Conservation (phyloP, 2,113 vertebrate genomes). For the Pimephales promelas region DNA sequence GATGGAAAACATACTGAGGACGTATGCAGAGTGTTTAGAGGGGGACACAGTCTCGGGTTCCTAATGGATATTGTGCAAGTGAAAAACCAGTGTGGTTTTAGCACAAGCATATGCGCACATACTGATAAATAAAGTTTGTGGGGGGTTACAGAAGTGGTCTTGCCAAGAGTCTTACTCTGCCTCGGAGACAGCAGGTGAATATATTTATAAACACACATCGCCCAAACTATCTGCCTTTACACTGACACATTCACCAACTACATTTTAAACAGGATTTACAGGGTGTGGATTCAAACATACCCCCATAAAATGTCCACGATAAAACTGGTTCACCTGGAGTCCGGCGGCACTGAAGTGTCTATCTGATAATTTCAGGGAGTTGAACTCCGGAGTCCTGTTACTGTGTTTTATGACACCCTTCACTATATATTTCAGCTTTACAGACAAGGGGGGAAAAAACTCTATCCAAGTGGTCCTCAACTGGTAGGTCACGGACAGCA, state of each 20-base stretch:
- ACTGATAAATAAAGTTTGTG: constrained; percentile 26
- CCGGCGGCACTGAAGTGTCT: neutral
- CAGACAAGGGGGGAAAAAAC: neutral
- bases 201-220: constrained; percentile 53
- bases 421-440: constrained; percentile 6
- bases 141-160: constrained; percentile 8
- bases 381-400: constrained; percentile 21
- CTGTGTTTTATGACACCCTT: neutral
- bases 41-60: constrained; percentile 29
- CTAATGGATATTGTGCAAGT: constrained; percentile 39
- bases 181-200: constrained; percentile 51
- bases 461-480: neutral
- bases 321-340: constrained; percentile 23
- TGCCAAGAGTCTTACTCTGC: constrained; percentile 46
- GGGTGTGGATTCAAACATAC: constrained; percentile 51
- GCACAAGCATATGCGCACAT: constrained; percentile 6
- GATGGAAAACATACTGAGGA: constrained; percentile 4
- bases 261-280: constrained; percentile 54
- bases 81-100: constrained; percentile 18
- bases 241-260: constrained; percentile 36
- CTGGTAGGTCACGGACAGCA: neutral
- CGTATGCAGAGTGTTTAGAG: neutral
- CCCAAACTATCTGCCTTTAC: constrained; percentile 15
- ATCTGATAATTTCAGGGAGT: neutral
- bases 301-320: constrained; percentile 35